A percentile compares a stretch with the other conserved stretches of the same genome.
phyloP scores from a whole-genome alignment of 2,797 vertebrate species.

The Eospalax fontanierii region DNA sequence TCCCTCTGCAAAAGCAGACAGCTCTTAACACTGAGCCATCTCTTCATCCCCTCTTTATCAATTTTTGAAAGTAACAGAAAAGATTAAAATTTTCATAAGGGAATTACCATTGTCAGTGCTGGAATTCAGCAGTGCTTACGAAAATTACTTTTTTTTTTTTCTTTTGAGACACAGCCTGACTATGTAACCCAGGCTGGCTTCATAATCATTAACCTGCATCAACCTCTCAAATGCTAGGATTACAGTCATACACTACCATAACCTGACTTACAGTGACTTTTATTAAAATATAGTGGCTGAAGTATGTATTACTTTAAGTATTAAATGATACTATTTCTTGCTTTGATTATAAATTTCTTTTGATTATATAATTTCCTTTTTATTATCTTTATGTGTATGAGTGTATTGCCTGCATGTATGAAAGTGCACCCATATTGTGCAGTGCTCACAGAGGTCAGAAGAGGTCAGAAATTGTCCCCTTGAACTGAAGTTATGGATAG shows the following conservation, averaged over 20 bases:
- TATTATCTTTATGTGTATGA: too few relatives aligned
- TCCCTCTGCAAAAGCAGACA: too few relatives aligned
- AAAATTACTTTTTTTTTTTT: slow-evolving; percentile 44
- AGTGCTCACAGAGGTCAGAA: too few relatives aligned
- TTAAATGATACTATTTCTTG: slow-evolving; percentile 20
- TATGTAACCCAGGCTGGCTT: not conserved
- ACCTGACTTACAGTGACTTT: not conserved
- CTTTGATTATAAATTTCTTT: not conserved
- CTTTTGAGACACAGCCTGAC: not conserved
- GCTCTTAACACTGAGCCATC: not conserved
- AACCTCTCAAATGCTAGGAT: not conserved
- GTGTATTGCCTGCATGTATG: too few relatives aligned
- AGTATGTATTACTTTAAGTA: not conserved
- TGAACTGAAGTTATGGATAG: too few relatives aligned
- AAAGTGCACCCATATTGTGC: too few relatives aligned
- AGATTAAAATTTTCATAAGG: slow-evolving; percentile 24
- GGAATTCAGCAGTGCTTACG: slow-evolving; percentile 11
- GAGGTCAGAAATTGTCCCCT: too few relatives aligned
- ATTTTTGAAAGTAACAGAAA: slow-evolving; percentile 56
- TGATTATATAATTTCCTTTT: too few relatives aligned
- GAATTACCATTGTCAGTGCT: slow-evolving; percentile 33
- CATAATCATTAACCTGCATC: not conserved
- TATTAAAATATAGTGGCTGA: slow-evolving; percentile 1
- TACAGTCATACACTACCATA: not conserved
- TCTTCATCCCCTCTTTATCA: not conserved